These are phyloP conservation scores for Hippocampus kuda DNA, from an alignment of 2,797 vertebrate species.

Conservation along the genomic window DNA sequence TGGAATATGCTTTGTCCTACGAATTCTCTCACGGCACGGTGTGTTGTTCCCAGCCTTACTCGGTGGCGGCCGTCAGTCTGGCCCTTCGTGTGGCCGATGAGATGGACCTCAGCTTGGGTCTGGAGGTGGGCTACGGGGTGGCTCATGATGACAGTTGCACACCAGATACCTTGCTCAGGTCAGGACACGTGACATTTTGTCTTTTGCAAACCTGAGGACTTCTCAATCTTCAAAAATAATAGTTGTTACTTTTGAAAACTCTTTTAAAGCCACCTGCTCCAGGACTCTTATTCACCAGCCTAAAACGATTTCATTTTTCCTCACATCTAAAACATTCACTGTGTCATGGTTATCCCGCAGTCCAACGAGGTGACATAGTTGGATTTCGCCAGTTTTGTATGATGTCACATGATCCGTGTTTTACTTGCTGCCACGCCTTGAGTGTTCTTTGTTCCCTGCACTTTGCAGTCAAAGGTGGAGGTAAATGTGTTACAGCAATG, in stretches of 20 bases:
- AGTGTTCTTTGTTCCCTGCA: conserved; percentile 7
- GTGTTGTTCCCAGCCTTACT: conserved; percentile 81
- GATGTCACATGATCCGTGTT: conserved; percentile 12
- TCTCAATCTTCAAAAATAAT: not conserved
- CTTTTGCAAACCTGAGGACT: not conserved
- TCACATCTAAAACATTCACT: not conserved
- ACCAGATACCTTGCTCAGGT: conserved; percentile 86
- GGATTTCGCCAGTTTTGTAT: conserved; percentile 9
- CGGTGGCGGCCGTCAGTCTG: conserved; percentile 78
- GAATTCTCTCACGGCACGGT: conserved; percentile 78
- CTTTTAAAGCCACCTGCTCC: too few relatives aligned
- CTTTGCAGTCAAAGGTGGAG: not conserved
- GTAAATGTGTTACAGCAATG: not conserved
- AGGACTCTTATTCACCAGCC: not conserved
- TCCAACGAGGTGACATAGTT: not conserved
- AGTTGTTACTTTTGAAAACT: not conserved
- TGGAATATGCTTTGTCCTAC: conserved; percentile 80
- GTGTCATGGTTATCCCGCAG: not conserved
- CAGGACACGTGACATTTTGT: conserved; percentile 1
- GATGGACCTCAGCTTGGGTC: conserved; percentile 92
- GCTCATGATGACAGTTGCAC: conserved; percentile 87
- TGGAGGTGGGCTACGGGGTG: conserved; percentile 88
- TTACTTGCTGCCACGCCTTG: conserved; percentile 18
- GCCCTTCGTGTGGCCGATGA: conserved; percentile 86
- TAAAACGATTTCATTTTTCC: not conserved